phyloP scores from a whole-genome alignment of 1,140 invertebrate species.

The Lordiphosa mommai region DNA sequence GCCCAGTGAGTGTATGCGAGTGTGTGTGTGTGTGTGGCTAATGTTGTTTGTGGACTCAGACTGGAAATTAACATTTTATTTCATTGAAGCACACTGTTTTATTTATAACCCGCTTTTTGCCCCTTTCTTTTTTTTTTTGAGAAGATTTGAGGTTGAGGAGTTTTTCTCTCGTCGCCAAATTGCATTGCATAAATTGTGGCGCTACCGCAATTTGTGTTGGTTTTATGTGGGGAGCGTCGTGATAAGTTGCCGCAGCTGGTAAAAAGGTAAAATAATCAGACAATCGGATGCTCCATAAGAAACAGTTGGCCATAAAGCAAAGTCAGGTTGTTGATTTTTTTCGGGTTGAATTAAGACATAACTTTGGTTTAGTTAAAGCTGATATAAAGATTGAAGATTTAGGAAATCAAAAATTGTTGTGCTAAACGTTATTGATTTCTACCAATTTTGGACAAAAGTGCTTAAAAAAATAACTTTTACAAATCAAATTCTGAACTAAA shows the following conservation, averaged over 20 bases:
- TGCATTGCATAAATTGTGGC: slow-evolving; percentile 56
- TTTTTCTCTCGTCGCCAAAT: slow-evolving; percentile 36
- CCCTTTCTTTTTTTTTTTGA: slow-evolving; percentile 2
- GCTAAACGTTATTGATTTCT: no score
- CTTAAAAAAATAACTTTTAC: no score
- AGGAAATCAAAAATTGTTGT: no score
- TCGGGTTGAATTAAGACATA: no score
- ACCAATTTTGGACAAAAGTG: no score
- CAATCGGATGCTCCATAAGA: slow-evolving; percentile 8
- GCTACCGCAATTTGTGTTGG: slow-evolving; percentile 8
- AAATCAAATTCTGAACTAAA: no score
- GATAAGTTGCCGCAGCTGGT: slow-evolving; percentile 48
- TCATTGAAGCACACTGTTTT: slow-evolving; percentile 22
- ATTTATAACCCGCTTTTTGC: slow-evolving; percentile 41
- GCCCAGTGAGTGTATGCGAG: background rate
- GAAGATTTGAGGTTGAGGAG: slow-evolving; percentile 6
- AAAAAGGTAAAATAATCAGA: slow-evolving; percentile 35
- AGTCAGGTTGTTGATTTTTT: background rate
- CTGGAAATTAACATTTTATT: slow-evolving; percentile 50
- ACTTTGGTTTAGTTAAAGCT: no score
- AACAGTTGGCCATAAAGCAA: slow-evolving; percentile 50
- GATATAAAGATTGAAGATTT: no score
- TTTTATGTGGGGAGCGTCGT: slow-evolving; percentile 33
- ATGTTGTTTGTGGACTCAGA: background rate
- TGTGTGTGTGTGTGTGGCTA: slow-evolving; percentile 1